phyloP scores from a whole-genome alignment of 2,888 invertebrate genomes.

The Adelphocoris suturalis region DNA sequence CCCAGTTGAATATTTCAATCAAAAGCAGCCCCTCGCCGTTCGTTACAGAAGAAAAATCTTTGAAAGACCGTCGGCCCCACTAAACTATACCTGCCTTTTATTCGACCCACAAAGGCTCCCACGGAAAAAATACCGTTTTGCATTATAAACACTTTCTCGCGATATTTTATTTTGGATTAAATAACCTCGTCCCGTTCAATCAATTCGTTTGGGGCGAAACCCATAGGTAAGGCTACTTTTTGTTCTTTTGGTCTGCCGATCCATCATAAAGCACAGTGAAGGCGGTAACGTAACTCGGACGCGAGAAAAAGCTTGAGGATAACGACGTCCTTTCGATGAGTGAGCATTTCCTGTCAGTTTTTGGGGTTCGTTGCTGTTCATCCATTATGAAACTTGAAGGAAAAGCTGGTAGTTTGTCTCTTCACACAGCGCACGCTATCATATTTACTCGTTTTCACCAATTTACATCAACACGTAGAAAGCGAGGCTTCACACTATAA shows the following conservation, averaged over 20 bases:
- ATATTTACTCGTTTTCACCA: too few species aligned
- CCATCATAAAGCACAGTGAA: background rate
- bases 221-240: background rate
- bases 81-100: slow-evolving; percentile 20
- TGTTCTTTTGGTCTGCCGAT: background rate
- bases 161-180: slow-evolving; percentile 30
- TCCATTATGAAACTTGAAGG: too few species aligned
- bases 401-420: too few species aligned
- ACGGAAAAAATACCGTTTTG: slow-evolving; percentile 10
- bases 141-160: slow-evolving; percentile 37
- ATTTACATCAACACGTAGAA: too few species aligned
- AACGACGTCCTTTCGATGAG: background rate
- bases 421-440: too few species aligned
- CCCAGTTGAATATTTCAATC: slow-evolving; percentile 27
- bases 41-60: slow-evolving; percentile 14
- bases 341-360: background rate
- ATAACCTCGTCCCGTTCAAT: slow-evolving; percentile 5
- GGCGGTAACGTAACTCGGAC: slow-evolving; percentile 10
- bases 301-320: background rate
- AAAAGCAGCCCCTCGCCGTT: slow-evolving; percentile 1
- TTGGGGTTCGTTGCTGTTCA: too few species aligned
- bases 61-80: background rate
- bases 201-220: slow-evolving; percentile 21
- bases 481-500: too few species aligned
- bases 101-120: background rate